Base-by-base conservation (phyloP, 2,888 invertebrate species). In the Balanococcus diminutus region DNA sequence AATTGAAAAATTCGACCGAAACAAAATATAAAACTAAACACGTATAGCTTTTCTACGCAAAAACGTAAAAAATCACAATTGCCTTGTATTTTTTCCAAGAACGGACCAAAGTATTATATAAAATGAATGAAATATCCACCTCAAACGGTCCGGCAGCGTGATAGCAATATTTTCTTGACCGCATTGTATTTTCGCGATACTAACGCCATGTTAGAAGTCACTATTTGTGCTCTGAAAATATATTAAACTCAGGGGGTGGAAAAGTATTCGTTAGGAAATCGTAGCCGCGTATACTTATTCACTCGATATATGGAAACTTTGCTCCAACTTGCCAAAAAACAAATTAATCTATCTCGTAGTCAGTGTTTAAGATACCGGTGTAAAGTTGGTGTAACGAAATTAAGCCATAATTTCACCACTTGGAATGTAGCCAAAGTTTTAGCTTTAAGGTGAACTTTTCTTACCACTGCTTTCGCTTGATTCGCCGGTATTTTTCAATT, bases 401-500 rank as follows among this genome's bases (percentile, higher is more conserved):
- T 79, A 36, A 19, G 36, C 75, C 36, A 36, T 79, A 36, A 79
- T 79, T 79, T 79, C 9, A 19, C 19, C 31, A 9, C 2, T n/a
- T 79, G 36, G 75, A 79, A 79, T 32, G 36, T n/a, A 8, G 75
- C 75, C 75, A 79, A 79, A 36, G 75, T 79, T 79, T 56, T 36
- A 19, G 8, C 22, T 79, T 19, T 36, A 19, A 5, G 19, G 36
- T 79, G 75, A 79, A 36, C 19, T 36, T 79, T 79, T 32, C 19
- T n/a, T 79, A 79, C 75, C 75, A 36, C 75, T 79, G 19, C n/a
- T 79, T n/a, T 83, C 51, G 83, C 51, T 83, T 83, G 46, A 83
- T 61, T 83, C 83, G 51, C n/a, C 83, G 83, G 83, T 83, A 83
- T 83, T 83, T 83, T 83, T 83, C 83, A 83, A 46, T 83, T 83